Conservation (phyloP, 2,888 invertebrate genomes). For the Drosophila vallismaia region DNA sequence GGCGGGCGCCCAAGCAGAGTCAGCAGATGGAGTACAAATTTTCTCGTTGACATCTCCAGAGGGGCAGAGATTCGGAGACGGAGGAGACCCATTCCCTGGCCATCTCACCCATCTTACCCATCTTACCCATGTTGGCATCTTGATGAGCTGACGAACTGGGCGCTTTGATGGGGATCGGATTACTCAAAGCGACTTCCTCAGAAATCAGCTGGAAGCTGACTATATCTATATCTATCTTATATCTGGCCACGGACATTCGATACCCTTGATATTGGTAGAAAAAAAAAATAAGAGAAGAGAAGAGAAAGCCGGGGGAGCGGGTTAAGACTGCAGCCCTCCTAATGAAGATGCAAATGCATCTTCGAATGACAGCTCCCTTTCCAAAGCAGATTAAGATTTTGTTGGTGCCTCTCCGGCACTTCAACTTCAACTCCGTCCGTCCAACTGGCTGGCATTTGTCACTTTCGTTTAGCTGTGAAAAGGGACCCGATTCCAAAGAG, state of each 20-base stretch:
- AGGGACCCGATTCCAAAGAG: conserved; percentile 65
- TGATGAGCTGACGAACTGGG: conserved; percentile 49
- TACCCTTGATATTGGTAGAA: conserved; percentile 61
- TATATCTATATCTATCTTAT: conserved; percentile 11
- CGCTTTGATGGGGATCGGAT: conserved; percentile 64
- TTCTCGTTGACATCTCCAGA: conserved; percentile 67
- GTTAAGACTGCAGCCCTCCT: conserved; percentile 20
- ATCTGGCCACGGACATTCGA: conserved; percentile 51
- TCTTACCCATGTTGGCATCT: conserved; percentile 13
- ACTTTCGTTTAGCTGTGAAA: conserved; percentile 76
- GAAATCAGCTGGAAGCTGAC: conserved; percentile 49
- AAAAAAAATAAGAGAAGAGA: too few species aligned
- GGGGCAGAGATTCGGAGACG: conserved; percentile 9
- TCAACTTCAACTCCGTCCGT: conserved; percentile 23
- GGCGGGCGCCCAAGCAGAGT: conserved; percentile 30
- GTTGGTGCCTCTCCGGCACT: conserved; percentile 45
- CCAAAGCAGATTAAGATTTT: conserved; percentile 68
- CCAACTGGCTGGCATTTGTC: conserved; percentile 71
- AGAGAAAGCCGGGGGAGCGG: background rate
- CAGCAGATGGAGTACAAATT: conserved; percentile 28
- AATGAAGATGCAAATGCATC: conserved; percentile 78
- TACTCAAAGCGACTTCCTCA: conserved; percentile 38
- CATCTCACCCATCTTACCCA: conserved; percentile 14
- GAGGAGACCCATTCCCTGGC: background rate
- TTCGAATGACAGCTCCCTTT: conserved; percentile 56